Conservation (phyloP, 2,113 vertebrate species). For the Clupea harengus region DNA sequence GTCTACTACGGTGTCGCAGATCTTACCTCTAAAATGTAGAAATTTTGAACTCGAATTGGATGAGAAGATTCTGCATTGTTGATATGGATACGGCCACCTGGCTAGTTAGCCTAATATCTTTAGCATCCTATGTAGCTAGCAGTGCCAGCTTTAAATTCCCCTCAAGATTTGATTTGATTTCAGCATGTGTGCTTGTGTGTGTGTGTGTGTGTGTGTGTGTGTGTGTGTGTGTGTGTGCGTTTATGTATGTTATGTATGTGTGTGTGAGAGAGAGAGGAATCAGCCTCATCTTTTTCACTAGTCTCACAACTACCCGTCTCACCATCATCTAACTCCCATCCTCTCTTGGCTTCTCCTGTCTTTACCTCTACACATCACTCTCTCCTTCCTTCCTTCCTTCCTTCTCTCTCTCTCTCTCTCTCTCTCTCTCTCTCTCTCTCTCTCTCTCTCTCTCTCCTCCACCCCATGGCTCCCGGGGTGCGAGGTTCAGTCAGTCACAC, state of each 20-base stretch:
- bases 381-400: background rate
- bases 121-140: no score
- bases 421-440: background rate
- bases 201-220: background rate
- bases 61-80: no score
- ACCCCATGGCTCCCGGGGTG: background rate
- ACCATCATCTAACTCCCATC: background rate
- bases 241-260: no score
- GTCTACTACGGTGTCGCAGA: no score
- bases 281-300: background rate
- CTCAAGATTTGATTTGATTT: no score
- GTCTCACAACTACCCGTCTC: background rate
- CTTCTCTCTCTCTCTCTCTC: background rate
- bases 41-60: no score
- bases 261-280: background rate
- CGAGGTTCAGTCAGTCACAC: constrained; percentile 37
- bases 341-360: background rate
- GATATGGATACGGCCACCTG: no score
- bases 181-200: background rate
- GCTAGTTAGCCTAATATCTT: no score
- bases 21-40: no score
- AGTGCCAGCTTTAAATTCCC: no score
- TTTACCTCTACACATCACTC: background rate
- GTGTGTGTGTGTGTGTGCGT: background rate
- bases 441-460: background rate